Base-by-base conservation (phyloP, 35 echinoderm and acorn worm species). In the Apostichopus californicus region DNA sequence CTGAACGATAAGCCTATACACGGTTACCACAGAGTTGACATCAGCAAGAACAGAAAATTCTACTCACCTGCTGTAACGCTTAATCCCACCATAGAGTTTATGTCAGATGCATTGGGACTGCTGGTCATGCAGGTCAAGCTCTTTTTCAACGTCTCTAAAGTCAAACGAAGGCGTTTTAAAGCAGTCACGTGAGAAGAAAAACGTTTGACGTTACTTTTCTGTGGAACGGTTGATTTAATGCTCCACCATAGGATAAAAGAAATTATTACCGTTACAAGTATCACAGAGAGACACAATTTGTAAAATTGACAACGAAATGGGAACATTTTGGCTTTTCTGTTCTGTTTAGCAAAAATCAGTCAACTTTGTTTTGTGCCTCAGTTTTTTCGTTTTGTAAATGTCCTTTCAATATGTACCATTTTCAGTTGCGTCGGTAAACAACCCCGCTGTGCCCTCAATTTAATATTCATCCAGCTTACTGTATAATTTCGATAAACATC, bases 41-140 rank as follows among this genome's bases (percentile, higher is more conserved):
- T 72, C 68, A 77, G 17, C 75, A 77, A 61, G 75, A 77, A 77
- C 75, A 18, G 3, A 77, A 77, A 77, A 81, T 24, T 77, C 22
- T 4, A 85, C 81, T 85, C 54, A 85, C 81, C 81, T 14, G 81
- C 81, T 14, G 81, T 59, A 18, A 85, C 58, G 24, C 81, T 85
- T 9, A 85, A 55, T n/a, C 81, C 81, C 7, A 85, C 20, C 81
- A 85, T 57, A 18, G 81, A 85, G n/a, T 85, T 85, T 2, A 85
- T 56, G n/a, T 85, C 81, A 14, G 81, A 85, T 55, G 81, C 57
- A 58, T 59, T 85, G 15, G 17, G 15, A 23, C 18, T 24, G 5
- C 81, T 56, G 15, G 81, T 23, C 9, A 85, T 85, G 13, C 81
- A 85, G 13, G 0, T 22, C 17, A 85, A 24, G 57, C 81, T 85